phyloP scores from a whole-genome alignment of 2,113 vertebrate species.

The Benitochromis conjunctus region DNA sequence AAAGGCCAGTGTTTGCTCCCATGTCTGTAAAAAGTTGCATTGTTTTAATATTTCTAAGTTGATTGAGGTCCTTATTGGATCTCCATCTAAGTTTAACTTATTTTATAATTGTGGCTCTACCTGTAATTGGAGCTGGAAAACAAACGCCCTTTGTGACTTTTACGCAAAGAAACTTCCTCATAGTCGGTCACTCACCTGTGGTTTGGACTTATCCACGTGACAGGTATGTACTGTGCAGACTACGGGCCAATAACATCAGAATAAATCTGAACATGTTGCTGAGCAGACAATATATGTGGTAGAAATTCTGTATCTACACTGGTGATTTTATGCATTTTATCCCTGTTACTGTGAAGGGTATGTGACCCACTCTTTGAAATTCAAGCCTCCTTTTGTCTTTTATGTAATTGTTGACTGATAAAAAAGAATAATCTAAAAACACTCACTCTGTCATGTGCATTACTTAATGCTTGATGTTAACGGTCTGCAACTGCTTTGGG shows the following conservation, averaged over 20 bases:
- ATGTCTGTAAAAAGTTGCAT: not conserved
- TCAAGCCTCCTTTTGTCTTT: not conserved
- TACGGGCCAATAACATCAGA: not conserved
- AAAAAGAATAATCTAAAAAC: not conserved
- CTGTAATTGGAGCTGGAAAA: not conserved
- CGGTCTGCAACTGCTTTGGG: not conserved
- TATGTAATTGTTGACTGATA: not conserved
- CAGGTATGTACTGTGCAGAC: not conserved
- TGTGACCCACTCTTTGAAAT: not conserved
- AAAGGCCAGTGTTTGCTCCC: not conserved
- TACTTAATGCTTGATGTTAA: not conserved
- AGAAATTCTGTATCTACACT: not conserved
- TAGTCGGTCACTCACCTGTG: not conserved
- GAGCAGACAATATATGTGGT: not conserved
- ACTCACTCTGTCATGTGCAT: not conserved
- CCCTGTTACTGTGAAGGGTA: not conserved
- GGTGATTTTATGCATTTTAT: not conserved
- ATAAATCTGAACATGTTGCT: not conserved
- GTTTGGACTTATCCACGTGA: not conserved
- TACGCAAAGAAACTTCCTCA: not conserved
- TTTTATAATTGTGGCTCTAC: not conserved
- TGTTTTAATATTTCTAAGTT: not conserved
- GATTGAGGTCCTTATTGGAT: not conserved
- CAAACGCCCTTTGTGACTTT: not conserved
- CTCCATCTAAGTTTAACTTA: conserved; percentile 7